Conservation (phyloP, 2,797 vertebrate species). For the Cephalopachus bancanus region DNA sequence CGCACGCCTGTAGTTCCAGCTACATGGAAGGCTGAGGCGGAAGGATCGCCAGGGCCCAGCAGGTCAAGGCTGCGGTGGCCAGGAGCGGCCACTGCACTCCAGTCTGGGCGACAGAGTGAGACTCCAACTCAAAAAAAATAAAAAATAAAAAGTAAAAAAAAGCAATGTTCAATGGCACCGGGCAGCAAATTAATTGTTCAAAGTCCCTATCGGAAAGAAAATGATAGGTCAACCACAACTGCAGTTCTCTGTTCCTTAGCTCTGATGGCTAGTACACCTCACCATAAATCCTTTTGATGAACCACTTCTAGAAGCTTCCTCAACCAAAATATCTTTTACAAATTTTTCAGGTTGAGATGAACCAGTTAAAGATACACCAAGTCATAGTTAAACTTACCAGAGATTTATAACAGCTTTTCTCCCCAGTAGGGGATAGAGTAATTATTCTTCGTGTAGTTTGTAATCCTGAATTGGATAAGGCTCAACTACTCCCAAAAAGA, state of each 20-base stretch:
- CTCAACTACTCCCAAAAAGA: not conserved
- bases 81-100: too few species aligned
- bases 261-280: not conserved
- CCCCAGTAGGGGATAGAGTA: not conserved
- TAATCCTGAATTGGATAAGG: not conserved
- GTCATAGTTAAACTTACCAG: slow-evolving; percentile 3
- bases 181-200: not conserved
- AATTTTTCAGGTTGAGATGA: slow-evolving; percentile 41
- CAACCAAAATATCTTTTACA: slow-evolving; percentile 53
- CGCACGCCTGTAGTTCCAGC: too few species aligned
- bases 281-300: slow-evolving; percentile 10
- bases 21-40: too few species aligned
- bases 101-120: too few species aligned
- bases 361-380: slow-evolving; percentile 13
- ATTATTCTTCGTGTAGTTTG: slow-evolving; percentile 52
- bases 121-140: too few species aligned
- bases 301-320: slow-evolving; percentile 10
- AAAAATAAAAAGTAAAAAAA: too few species aligned
- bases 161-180: not conserved
- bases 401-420: slow-evolving; percentile 25
- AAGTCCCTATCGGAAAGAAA: not conserved
- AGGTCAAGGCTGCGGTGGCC: too few species aligned
- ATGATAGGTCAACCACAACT: not conserved
- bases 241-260: not conserved
- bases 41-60: too few species aligned